These are phyloP conservation scores for Zingel zingel DNA, from an alignment of 2,113 vertebrate genomes.

Conservation along the genomic window DNA sequence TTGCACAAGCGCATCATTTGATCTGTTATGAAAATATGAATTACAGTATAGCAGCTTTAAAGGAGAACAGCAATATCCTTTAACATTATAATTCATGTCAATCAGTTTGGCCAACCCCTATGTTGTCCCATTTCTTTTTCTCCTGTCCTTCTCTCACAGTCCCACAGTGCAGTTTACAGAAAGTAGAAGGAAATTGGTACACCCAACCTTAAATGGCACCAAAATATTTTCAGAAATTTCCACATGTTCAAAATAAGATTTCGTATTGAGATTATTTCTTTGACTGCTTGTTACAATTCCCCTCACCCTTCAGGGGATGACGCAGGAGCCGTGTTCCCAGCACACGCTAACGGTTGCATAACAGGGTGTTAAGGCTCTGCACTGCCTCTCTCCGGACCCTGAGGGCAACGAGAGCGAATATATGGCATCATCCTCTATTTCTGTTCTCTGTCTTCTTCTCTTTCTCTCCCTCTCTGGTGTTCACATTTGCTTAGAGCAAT, in stretches of 20 bases:
- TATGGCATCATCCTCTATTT: conserved; percentile 39
- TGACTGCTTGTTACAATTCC: conserved; percentile 1
- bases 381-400: neutral
- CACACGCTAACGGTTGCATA: conserved; percentile 48
- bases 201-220: neutral
- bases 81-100: too few relatives aligned
- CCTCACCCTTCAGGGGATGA: conserved; percentile 2
- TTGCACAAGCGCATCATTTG: too few relatives aligned
- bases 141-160: neutral
- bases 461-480: neutral
- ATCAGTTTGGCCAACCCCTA: too few relatives aligned
- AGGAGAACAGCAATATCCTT: too few relatives aligned
- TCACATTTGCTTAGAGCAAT: conserved; percentile 40
- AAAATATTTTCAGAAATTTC: neutral
- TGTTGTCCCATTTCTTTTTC: too few relatives aligned
- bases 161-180: neutral
- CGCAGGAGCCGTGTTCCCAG: conserved; percentile 9
- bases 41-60: too few relatives aligned
- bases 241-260: neutral
- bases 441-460: conserved; percentile 9
- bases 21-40: too few relatives aligned
- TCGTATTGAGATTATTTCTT: conserved; percentile 11
- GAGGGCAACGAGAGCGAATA: conserved; percentile 9
- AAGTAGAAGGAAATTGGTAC: neutral
- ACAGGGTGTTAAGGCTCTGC: conserved; percentile 19